A percentile compares a stretch with the other conserved stretches of the same genome.
These are phyloP conservation scores for Aplysina aerophoba DNA, from an alignment of 37 sponge, comb jelly and placozoan species.

Conservation along the genomic window DNA sequence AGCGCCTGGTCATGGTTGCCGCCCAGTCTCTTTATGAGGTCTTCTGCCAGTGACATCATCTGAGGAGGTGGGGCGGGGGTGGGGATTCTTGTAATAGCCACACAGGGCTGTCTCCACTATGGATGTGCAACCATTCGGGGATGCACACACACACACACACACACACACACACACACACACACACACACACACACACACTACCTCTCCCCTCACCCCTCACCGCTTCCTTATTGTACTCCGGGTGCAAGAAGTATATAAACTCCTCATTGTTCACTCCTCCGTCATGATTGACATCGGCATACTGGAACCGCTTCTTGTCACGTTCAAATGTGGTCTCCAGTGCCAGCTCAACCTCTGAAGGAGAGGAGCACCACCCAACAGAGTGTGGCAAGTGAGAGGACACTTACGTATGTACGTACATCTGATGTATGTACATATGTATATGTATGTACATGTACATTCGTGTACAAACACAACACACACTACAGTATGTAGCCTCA, in stretches of 20 bases:
- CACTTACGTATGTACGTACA: not conserved
- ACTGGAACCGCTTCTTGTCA: conserved; percentile 10
- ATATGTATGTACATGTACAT: not conserved
- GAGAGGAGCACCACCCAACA: no score
- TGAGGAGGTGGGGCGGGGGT: not conserved
- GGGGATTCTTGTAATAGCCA: not conserved
- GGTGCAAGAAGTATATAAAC: conserved; percentile 18
- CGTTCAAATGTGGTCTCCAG: conserved; percentile 3
- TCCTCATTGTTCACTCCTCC: not conserved
- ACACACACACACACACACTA: not conserved
- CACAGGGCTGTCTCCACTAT: no score
- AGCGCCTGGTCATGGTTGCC: not conserved
- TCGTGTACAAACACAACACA: not conserved
- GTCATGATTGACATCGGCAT: conserved; percentile 6
- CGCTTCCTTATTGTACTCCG: conserved; percentile 21
- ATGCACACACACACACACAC: conserved; percentile 30
- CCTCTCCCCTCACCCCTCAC: conserved; percentile 2
- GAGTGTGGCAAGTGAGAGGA: not conserved
- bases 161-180: conserved; percentile 17
- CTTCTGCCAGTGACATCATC: conserved; percentile 3
- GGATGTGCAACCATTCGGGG: no score
- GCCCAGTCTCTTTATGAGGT: conserved; percentile 23
- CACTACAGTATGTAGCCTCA: no score
- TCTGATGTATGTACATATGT: no score
- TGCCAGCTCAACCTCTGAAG: conserved; percentile 25